phyloP scores from a whole-genome alignment of 2,888 invertebrate species.

The Heliothis peltigera region DNA sequence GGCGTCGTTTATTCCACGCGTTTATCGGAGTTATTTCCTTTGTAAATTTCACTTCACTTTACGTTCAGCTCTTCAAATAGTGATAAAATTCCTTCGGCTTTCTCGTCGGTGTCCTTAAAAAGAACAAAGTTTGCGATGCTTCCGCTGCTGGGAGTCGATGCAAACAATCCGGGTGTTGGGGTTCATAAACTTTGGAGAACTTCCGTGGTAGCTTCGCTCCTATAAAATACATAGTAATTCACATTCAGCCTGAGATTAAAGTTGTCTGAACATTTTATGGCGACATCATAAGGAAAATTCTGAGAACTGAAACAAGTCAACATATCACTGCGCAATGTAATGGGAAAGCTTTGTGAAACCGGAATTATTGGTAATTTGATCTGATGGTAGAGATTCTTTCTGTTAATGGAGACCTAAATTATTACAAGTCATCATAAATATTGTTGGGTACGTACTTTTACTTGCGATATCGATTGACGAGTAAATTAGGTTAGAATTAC shows the following conservation, averaged over 20 bases:
- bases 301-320: constrained; percentile 26
- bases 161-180: constrained; percentile 78
- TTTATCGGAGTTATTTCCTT: constrained; percentile 16
- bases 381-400: constrained; percentile 21
- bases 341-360: constrained; percentile 23
- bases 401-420: constrained; percentile 22
- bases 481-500: constrained; percentile 45
- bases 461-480: constrained; percentile 3
- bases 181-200: constrained; percentile 78
- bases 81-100: constrained; percentile 70
- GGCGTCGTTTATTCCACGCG: constrained; percentile 12
- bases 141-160: constrained; percentile 70
- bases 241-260: constrained; percentile 53
- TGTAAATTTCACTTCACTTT: constrained; percentile 26
- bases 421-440: constrained; percentile 26
- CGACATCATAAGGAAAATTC: constrained; percentile 37
- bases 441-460: constrained; percentile 1
- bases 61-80: constrained; percentile 64
- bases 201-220: constrained; percentile 66
- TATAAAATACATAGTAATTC: constrained; percentile 70
- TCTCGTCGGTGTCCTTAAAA: constrained; percentile 71
- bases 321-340: constrained; percentile 28
- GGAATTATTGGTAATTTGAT: constrained; percentile 25
- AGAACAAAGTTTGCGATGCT: constrained; percentile 77
- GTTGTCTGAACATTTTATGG: constrained; percentile 44